phyloP scores from a whole-genome alignment of 2,888 invertebrate genomes.

The Cylindroiulus punctatus region DNA sequence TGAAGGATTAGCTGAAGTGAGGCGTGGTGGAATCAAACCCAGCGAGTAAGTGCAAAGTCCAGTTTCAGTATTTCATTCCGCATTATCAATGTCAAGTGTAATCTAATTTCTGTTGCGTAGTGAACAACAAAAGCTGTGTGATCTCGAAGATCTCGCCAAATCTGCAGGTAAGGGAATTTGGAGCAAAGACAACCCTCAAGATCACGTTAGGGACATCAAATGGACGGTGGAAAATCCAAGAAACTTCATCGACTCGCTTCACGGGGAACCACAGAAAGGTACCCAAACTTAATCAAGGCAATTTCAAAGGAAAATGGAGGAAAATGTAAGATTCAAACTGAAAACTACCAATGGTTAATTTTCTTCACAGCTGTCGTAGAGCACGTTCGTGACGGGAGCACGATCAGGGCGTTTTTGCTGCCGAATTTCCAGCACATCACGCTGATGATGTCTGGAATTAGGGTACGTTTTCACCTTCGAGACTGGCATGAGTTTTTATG shows the following conservation, averaged over 20 bases:
- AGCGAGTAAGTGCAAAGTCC: conserved; percentile 67
- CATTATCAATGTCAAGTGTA: neutral
- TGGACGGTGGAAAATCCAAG: conserved; percentile 89
- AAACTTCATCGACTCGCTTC: conserved; percentile 83
- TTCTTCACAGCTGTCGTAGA: conserved; percentile 84
- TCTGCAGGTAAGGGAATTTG: conserved; percentile 79
- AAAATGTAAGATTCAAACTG: neutral
- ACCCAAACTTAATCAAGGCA: neutral
- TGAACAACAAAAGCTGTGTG: conserved; percentile 72
- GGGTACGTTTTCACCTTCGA: too few relatives aligned
- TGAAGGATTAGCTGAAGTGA: conserved; percentile 88
- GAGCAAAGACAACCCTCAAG: conserved; percentile 69
- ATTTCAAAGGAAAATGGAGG: too few relatives aligned
- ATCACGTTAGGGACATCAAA: conserved; percentile 85
- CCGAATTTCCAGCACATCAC: conserved; percentile 93
- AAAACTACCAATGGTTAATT: neutral
- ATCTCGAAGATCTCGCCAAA: conserved; percentile 90
- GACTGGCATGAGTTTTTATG: too few relatives aligned
- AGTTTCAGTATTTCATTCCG: neutral
- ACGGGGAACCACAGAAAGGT: conserved; percentile 81
- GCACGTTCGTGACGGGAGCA: conserved; percentile 97
- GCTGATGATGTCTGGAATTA: conserved; percentile 93
- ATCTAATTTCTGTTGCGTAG: conserved; percentile 61
- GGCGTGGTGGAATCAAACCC: conserved; percentile 66
- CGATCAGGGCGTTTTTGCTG: conserved; percentile 88